Base-by-base conservation (phyloP, 1,140 invertebrate genomes). In the Hylaeus anthracinus region DNA sequence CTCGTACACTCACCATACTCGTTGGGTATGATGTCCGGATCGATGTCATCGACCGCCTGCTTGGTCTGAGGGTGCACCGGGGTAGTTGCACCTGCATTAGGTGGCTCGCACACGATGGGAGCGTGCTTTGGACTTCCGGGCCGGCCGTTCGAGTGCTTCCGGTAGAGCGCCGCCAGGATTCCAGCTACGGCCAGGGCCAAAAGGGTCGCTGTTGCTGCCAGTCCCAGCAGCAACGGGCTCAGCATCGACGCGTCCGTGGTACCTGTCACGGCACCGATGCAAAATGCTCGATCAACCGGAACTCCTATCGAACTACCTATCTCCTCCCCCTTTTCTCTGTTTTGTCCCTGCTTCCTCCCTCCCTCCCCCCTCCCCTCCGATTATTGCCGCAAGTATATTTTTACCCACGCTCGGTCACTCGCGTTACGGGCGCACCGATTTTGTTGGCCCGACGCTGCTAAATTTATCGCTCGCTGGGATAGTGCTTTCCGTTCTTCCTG, bases 1-100 rank as follows among this genome's bases (percentile, higher is more conserved):
- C 41, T 48, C 70, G 78, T 76, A 45, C 48, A 79, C 95, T 95
- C 91, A 97, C 97, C 96, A 94, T 97, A 97, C 94, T 97, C 96
- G 94, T 96, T 97, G 82, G 96, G 96, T 92, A 97, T 97, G 86
- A 97, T 97, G 92, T 97, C 97, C 26, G 97, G 97, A 94, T 97
- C 96, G 45, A 96, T 95, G 89, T 96, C 96, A 85, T 94, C 92
- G 79, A 90, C 88, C 78, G 91, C 79, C 79, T 92, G 90, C 81
- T 92, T 92, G 71, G 86, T 90, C 82, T 91, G 89, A 66, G 91
- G 86, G 80, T 91, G 91, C 26, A 92, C 86, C 39, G 90, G 91
- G 66, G 90, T 94, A 51, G 93, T 93, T 72, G 90, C 92, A 85
- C 95, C 94, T 81, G 93, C 90, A 82, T 94, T 94, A 75, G 93